These are phyloP conservation scores for Amphiprion clarkii DNA, from an alignment of 2,797 vertebrate genomes.

Conservation along the genomic window DNA sequence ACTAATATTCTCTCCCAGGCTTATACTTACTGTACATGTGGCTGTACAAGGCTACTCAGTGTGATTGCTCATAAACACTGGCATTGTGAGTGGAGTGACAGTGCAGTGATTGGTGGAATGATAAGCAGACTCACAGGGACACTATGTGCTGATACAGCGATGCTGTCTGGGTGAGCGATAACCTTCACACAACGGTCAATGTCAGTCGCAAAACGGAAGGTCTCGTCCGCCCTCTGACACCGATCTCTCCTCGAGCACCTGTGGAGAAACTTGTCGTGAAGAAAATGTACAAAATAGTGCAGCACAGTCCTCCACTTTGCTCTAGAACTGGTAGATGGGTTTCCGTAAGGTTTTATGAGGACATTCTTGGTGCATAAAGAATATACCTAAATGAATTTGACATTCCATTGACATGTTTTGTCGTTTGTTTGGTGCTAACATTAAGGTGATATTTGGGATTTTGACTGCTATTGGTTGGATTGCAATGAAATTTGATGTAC, in stretches of 20 bases:
- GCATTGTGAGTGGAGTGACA: conserved; percentile 50
- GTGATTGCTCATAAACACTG: conserved; percentile 62
- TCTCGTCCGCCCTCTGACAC: conserved; percentile 89
- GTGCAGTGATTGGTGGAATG: conserved; percentile 46
- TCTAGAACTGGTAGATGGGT: not conserved
- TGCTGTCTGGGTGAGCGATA: conserved; percentile 91
- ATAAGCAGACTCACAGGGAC: conserved; percentile 85
- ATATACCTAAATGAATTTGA: not conserved
- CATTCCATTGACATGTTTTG: not conserved
- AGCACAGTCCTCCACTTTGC: not conserved
- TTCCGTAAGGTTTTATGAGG: not conserved
- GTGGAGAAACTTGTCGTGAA: conserved; percentile 23
- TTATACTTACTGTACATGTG: conserved; percentile 26
- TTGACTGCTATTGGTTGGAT: no score
- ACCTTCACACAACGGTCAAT: conserved; percentile 91
- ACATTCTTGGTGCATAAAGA: not conserved
- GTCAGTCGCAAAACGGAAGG: conserved; percentile 89
- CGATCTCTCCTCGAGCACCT: conserved; percentile 93
- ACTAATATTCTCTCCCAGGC: conserved; percentile 39
- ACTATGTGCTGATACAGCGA: conserved; percentile 93
- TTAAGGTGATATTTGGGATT: not conserved
- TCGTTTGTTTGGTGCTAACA: not conserved
- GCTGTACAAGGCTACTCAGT: conserved; percentile 51
- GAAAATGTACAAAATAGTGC: not conserved
- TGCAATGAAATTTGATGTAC: no score